Conservation (phyloP, 2,888 invertebrate genomes). For the Tridacna gigas region DNA sequence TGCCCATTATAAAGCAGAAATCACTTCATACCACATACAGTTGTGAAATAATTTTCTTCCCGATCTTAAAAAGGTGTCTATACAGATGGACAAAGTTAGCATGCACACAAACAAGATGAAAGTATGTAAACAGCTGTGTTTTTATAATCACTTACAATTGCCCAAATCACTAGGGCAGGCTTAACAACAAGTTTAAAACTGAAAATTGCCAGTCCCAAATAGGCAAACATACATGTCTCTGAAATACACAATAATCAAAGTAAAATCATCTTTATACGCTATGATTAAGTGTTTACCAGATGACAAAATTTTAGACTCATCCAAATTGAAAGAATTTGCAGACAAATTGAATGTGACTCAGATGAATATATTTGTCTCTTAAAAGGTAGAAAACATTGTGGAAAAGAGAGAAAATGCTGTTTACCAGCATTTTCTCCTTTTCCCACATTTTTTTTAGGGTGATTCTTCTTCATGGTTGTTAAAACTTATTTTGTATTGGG, state of each 20-base stretch:
- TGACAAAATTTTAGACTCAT: not conserved
- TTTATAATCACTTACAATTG: conserved; percentile 87
- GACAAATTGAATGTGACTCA: no score
- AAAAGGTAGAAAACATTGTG: not conserved
- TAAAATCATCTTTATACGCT: no score
- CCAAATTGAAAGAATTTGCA: not conserved
- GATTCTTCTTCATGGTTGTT: no score
- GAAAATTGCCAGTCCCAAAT: conserved; percentile 96
- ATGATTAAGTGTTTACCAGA: no score
- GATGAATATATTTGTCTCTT: no score
- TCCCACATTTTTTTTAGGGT: no score
- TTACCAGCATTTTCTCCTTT: not conserved
- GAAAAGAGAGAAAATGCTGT: not conserved
- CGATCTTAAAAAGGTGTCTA: not conserved
- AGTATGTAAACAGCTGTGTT: not conserved
- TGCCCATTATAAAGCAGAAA: no score
- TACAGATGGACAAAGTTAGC: not conserved
- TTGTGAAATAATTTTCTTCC: no score
- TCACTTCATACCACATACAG: no score
- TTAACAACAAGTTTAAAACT: conserved; percentile 98
- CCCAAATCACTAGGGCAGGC: conserved; percentile 95
- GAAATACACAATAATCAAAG: conserved; percentile 82
- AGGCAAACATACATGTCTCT: conserved; percentile 99
- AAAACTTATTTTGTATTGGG: no score
- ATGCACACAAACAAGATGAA: conserved; percentile 4